Percentiles rank a stretch among this genome's conserved stretches.
phyloP scores from a whole-genome alignment of 2,797 vertebrate genomes.

The Sparidentex hasta region DNA sequence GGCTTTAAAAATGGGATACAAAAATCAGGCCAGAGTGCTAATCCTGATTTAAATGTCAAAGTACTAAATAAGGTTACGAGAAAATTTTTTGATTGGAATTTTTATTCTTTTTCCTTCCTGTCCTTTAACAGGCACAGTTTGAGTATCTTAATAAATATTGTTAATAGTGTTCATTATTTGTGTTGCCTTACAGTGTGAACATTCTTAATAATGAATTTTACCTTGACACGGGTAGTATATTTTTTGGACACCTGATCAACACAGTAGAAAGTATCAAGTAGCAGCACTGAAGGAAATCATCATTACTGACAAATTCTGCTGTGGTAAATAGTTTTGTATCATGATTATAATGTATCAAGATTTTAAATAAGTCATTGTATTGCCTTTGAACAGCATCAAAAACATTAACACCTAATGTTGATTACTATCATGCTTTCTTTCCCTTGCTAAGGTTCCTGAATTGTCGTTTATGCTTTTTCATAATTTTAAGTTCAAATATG shows the following conservation, averaged over 20 bases:
- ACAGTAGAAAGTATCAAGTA: background rate
- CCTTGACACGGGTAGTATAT: background rate
- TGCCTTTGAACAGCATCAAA: background rate
- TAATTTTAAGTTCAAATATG: background rate
- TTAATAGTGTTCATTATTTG: background rate
- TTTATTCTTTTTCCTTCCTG: conserved; percentile 15
- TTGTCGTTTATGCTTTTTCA: background rate
- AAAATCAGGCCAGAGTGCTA: conserved; percentile 49
- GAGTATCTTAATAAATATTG: background rate
- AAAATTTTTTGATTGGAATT: conserved; percentile 37
- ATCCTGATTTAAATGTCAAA: conserved; percentile 60
- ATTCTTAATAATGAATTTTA: background rate
- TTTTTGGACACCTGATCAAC: background rate
- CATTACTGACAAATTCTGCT: background rate
- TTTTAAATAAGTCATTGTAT: background rate
- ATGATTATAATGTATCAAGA: no score
- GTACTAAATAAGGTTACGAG: conserved; percentile 37
- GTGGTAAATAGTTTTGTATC: background rate
- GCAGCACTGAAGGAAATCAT: background rate
- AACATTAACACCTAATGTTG: background rate
- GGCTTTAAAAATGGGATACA: conserved; percentile 37
- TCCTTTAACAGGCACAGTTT: background rate
- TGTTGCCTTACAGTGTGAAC: background rate
- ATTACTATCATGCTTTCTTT: background rate
- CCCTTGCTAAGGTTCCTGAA: background rate